Conservation (phyloP, 2,888 invertebrate species). For the Macrophya annulata region DNA sequence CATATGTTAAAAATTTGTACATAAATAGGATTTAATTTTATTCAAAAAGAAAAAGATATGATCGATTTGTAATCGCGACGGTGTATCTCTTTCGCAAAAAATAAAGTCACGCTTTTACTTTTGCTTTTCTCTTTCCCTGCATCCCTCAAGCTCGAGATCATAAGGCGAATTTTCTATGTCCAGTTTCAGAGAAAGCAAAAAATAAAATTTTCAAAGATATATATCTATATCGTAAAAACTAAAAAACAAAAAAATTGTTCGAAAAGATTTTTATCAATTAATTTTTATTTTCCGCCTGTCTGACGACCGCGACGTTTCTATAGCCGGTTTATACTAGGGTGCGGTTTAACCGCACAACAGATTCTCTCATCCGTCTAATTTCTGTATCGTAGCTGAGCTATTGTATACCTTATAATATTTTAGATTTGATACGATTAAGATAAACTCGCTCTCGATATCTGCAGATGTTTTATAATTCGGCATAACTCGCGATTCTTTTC, state of each 20-base stretch:
- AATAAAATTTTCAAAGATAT: no score
- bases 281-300: slow-evolving; percentile 23
- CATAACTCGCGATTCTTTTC: slow-evolving; percentile 4
- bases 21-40: neutral
- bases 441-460: slow-evolving; percentile 17
- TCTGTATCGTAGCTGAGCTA: neutral
- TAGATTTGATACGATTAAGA: slow-evolving; percentile 41
- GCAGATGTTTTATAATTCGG: slow-evolving; percentile 44
- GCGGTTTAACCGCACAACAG: slow-evolving; percentile 26
- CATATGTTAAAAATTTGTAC: neutral
- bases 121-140: neutral
- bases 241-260: neutral
- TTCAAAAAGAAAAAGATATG: neutral
- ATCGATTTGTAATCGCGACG: neutral
- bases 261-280: neutral
- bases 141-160: neutral
- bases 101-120: neutral
- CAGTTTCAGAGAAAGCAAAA: neutral
- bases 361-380: slow-evolving; percentile 34
- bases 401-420: neutral
- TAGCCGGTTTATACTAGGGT: neutral
- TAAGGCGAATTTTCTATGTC: neutral
- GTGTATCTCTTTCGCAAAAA: neutral
- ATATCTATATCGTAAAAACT: neutral
- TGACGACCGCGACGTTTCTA: neutral